Base-by-base conservation (phyloP, 2,113 vertebrate genomes). In the Anolis carolinensis region DNA sequence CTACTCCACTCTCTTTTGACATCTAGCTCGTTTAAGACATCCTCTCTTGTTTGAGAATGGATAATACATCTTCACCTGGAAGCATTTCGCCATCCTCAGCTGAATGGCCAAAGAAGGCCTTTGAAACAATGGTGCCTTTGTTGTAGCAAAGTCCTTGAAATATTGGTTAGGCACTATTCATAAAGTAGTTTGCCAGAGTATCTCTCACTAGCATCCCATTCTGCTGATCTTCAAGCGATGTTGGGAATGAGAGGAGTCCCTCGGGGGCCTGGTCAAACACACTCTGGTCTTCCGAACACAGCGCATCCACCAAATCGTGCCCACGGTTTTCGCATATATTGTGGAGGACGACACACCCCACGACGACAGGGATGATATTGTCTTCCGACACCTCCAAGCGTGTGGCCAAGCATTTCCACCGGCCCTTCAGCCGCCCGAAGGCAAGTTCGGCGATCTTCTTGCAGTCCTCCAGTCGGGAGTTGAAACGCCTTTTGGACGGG, bases 331-430 rank as follows among this genome's bases (percentile, higher is more conserved):
- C 82, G 25, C 82, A 84, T 5, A 84, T 63, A 6, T 84, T 84
- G 27, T 84, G 82, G 10, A 84, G 82, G 72, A 84, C 82, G 0
- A 84, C 82, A 2, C 72, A 84, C 5, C 82, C 82, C 55, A 84
- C 72, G 34, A 84, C 82, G 8, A 84, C 82, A 11, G 82, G 82
- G 67, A 84, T 84, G 30, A 84, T 76, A 59, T 84, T 84, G 34
- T 84, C 82, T 48, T 84, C 82, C 0, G 82, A 72, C 20, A 84
- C 72, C 82, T 84, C 82, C 71, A 84, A 23, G 16, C 82, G 82
- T 36, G 72, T 84, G 30, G 82, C 82, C 18, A 84, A 39, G 71
- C 82, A 84, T 18, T 59, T 75, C 82, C 82, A 84, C 5, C 82
- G 82, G 6, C 82, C 82, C 72, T 84, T 84, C 59, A 84, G 25